Evolutionary conservation across 37 sponge, comb jelly and placozoan genomes (phyloP).

Genomic region (Amphimedon queenslandica): DNA sequence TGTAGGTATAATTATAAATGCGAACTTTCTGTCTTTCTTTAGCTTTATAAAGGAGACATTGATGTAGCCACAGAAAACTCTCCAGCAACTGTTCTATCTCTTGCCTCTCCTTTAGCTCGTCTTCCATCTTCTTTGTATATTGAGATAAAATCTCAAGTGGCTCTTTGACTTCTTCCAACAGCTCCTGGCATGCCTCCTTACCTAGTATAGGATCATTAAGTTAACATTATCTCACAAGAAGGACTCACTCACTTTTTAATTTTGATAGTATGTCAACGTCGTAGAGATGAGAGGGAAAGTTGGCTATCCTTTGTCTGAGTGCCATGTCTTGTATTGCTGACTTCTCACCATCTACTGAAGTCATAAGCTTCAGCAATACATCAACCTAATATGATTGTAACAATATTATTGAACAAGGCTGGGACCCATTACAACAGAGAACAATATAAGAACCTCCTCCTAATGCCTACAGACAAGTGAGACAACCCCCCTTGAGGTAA

Average conservation of each 20-base stretch:
- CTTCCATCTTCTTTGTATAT: conserved; percentile 34
- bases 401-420: too few relatives aligned
- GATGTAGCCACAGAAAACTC: conserved; percentile 58
- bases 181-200: conserved; percentile 30
- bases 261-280: conserved; percentile 27
- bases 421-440: too few relatives aligned
- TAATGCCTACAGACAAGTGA: too few relatives aligned
- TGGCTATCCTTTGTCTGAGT: conserved; percentile 36
- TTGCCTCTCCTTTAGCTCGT: conserved; percentile 63
- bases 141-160: conserved; percentile 38
- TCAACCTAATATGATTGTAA: too few relatives aligned
- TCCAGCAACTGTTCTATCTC: conserved; percentile 61
- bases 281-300: conserved; percentile 47
- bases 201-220: too few relatives aligned
- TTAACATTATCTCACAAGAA: too few relatives aligned
- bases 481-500: too few relatives aligned
- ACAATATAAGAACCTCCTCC: too few relatives aligned
- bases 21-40: too few relatives aligned
- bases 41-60: too few relatives aligned
- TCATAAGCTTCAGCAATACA: conserved; percentile 50
- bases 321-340: conserved; percentile 31
- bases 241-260: conserved; percentile 49
- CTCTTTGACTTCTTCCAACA: conserved; percentile 38
- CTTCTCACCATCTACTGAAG: conserved; percentile 35
- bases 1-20: too few relatives aligned